Conservation (phyloP, 2,888 invertebrate species). For the Erannis defoliaria region DNA sequence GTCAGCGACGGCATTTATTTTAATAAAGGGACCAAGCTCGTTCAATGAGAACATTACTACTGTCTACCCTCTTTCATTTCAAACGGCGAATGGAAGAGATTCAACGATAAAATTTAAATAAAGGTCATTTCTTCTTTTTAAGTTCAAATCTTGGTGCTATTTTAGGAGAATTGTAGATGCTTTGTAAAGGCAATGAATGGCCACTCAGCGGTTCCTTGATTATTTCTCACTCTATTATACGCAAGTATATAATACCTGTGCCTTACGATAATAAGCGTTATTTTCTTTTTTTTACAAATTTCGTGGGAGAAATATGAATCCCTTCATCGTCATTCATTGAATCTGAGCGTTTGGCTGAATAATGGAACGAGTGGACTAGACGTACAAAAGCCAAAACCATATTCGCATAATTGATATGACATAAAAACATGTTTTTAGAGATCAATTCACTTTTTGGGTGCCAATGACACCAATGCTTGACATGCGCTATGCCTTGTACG, state of each 20-base stretch:
- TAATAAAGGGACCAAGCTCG: slow-evolving; percentile 56
- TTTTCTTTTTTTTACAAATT: no score
- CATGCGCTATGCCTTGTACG: no score
- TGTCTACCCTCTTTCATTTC: slow-evolving; percentile 61
- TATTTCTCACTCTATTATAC: slow-evolving; percentile 27
- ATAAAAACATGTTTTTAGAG: no score
- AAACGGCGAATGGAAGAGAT: slow-evolving; percentile 55
- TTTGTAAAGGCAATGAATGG: slow-evolving; percentile 31
- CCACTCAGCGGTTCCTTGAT: slow-evolving; percentile 35
- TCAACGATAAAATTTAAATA: slow-evolving; percentile 67
- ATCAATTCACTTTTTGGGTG: no score
- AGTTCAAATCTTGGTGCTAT: slow-evolving; percentile 51
- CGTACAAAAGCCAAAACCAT: no score
- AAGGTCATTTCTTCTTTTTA: slow-evolving; percentile 58
- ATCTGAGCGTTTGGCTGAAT: no score
- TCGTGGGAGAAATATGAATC: no score
- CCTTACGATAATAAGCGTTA: no score
- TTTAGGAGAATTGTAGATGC: slow-evolving; percentile 25
- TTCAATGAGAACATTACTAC: slow-evolving; percentile 55
- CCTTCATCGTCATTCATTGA: no score
- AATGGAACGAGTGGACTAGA: no score
- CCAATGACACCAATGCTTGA: no score
- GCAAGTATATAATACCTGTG: background rate
- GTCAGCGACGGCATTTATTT: slow-evolving; percentile 46
- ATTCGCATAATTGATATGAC: no score